phyloP scores from a whole-genome alignment of 2,797 vertebrate genomes.

The Saxicola maurus region DNA sequence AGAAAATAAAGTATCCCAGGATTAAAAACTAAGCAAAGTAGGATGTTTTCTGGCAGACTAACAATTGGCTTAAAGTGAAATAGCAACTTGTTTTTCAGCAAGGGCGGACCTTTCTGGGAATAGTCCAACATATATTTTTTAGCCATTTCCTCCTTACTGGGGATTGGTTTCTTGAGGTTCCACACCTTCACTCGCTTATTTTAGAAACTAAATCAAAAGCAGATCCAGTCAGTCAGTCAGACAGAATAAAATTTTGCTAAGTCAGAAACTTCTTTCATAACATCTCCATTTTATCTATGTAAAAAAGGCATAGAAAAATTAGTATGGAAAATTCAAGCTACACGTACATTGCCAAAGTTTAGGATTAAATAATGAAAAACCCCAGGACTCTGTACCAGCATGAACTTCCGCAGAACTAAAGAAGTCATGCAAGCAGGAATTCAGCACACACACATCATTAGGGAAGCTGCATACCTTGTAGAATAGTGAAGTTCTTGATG shows the following conservation, averaged over 20 bases:
- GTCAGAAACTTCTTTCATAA: slow-evolving; percentile 16
- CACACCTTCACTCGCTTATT: slow-evolving; percentile 3
- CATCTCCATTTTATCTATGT: background rate
- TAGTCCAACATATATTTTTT: slow-evolving; percentile 17
- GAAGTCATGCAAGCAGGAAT: background rate
- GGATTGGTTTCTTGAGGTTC: slow-evolving; percentile 29
- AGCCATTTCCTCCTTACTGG: slow-evolving; percentile 15
- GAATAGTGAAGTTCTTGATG: slow-evolving; percentile 95
- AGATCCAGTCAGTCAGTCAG: background rate
- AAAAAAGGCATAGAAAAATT: background rate
- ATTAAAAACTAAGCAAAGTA: slow-evolving; percentile 34
- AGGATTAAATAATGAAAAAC: background rate
- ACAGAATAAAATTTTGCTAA: slow-evolving; percentile 36
- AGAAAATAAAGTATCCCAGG: slow-evolving; percentile 36
- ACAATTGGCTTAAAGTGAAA: slow-evolving; percentile 42
- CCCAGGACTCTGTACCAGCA: background rate
- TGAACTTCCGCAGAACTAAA: background rate
- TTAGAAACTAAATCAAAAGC: slow-evolving; percentile 38
- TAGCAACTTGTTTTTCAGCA: slow-evolving; percentile 49
- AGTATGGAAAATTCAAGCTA: background rate
- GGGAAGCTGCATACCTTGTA: slow-evolving; percentile 80
- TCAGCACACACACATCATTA: background rate
- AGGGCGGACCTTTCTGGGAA: slow-evolving; percentile 48
- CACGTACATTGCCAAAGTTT: background rate
- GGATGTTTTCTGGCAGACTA: slow-evolving; percentile 40